Base-by-base conservation (phyloP, 2,888 invertebrate species). In the Scaptomyza polygonia region DNA sequence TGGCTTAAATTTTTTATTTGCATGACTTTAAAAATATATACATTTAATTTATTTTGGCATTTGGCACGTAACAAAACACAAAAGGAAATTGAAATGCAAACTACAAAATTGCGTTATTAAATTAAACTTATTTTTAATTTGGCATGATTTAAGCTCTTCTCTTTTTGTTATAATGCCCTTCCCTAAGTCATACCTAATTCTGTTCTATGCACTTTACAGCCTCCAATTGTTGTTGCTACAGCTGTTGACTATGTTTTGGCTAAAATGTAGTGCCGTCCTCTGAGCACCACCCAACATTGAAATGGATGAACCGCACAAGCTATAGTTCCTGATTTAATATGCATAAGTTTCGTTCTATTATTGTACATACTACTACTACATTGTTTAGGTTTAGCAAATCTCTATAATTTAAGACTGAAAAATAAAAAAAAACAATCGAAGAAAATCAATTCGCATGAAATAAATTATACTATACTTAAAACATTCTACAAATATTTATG, bases 201-300 rank as follows among this genome's bases (percentile, higher is more conserved):
- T 57, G 8, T 66, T 68, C 53, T 66, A 54, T 77, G 79, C 87
- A 81, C 82, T 89, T 89, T 90, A 42, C 88, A 91, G 91, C 80
- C 57, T 86, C 62, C 80, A 76, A 68, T 59, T 88, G 59, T 74
- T 85, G 67, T 85, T 90, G 52, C 88, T 90, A 80, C 74, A 89
- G 81, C 77, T 89, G 67, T 61, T 89, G 67, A 72, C 82, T 42
- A 63, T 89, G 55, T 56, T 88, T 42, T 90, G 90, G 89, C 81
- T 90, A 63, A 78, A 81, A 58, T 68, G 72, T 14, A 81, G 81
- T 40, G 30, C 48, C 52, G 39, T 58, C 58, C 72, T 72, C 54
- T 77, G 69, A 73, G 40, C 40, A 25, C 25, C 25, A 25, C 25
- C 25, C 25, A 62, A 8, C 6, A 16, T 30, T 30, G 16, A 47